Evolutionary conservation across 2,113 vertebrate genomes (phyloP).

Genomic region (Cochlearius cochlearius): DNA sequence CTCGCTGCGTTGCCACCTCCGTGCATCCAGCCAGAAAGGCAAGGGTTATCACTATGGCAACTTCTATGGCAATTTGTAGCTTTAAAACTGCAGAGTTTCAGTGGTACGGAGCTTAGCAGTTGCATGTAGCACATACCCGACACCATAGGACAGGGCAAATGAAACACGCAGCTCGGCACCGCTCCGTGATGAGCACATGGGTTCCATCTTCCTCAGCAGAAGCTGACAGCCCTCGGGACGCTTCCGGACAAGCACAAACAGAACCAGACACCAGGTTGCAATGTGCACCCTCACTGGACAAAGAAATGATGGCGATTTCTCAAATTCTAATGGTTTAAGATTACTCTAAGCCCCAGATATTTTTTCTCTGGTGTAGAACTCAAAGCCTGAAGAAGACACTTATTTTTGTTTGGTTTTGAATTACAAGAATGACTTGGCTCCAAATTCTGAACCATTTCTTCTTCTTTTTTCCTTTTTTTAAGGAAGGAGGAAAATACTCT

Average conservation of each 20-base stretch:
- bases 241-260: background rate
- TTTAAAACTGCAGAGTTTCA: background rate
- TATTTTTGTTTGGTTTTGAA: background rate
- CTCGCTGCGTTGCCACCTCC: background rate
- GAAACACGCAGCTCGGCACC: rapidly evolving
- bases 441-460: background rate
- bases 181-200: background rate
- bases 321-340: background rate
- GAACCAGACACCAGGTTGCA: background rate
- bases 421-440: background rate
- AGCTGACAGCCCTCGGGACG: background rate
- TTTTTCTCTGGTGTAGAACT: background rate
- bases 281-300: background rate
- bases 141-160: too few species aligned
- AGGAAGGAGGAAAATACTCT: background rate
- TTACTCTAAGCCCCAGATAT: background rate
- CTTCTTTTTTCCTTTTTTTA: too few species aligned
- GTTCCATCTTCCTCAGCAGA: background rate
- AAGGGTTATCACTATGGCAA: background rate
- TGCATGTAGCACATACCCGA: background rate
- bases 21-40: background rate
- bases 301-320: background rate
- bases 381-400: background rate
- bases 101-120: background rate
- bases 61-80: background rate